phyloP scores from a whole-genome alignment of 2,797 vertebrate genomes.

The Brachymystax lenok region DNA sequence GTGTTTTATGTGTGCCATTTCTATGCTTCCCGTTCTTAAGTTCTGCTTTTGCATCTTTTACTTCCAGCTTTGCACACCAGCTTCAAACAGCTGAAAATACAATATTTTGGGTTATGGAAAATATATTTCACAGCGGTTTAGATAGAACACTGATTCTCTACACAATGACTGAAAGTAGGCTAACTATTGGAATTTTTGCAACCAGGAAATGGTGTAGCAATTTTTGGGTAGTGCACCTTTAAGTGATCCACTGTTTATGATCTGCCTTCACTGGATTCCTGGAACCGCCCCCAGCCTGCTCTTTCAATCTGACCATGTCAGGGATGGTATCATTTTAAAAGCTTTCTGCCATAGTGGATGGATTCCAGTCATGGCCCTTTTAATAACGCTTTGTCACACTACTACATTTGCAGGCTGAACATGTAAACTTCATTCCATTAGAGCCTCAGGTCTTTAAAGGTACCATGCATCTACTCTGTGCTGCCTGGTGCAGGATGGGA shows the following conservation, averaged over 20 bases:
- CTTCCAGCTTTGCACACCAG: too few species aligned
- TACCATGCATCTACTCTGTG: conserved; percentile 20
- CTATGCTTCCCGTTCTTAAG: too few species aligned
- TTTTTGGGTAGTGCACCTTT: too few species aligned
- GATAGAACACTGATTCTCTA: too few species aligned
- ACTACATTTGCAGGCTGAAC: conserved; percentile 43
- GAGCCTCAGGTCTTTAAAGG: conserved; percentile 40
- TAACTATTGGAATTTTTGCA: too few species aligned
- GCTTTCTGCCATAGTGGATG: conserved; percentile 53
- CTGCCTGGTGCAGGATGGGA: neutral
- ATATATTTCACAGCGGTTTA: too few species aligned
- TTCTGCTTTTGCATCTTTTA: too few species aligned
- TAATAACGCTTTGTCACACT: conserved; percentile 48
- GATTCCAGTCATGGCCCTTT: conserved; percentile 42
- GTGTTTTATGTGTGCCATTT: too few species aligned
- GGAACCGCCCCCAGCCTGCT: conserved; percentile 47
- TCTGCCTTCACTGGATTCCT: conserved; percentile 35
- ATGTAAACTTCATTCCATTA: conserved; percentile 50
- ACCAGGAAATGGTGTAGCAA: too few species aligned
- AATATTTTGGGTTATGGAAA: too few species aligned
- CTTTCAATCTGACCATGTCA: neutral
- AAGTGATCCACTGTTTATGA: conserved; percentile 46
- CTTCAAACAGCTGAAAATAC: too few species aligned
- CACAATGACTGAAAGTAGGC: too few species aligned
- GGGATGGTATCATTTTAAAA: conserved; percentile 28